Evolutionary conservation across 2,113 vertebrate species (phyloP), one percentile per base, ranked within the genome.

Genomic region (Gymnogyps californianus): DNA sequence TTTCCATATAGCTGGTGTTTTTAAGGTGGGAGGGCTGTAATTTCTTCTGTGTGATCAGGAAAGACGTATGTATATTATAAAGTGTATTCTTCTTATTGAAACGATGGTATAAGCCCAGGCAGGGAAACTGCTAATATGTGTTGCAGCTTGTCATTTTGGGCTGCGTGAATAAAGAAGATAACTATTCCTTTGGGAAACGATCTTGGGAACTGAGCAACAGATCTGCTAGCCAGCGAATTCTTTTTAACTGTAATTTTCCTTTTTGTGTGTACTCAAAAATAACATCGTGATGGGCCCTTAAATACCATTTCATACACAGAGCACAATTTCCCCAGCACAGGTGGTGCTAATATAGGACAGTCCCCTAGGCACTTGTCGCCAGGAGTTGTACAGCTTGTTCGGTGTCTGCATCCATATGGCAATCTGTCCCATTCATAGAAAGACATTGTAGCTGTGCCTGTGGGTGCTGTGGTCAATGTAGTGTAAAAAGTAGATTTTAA

Each of bases 301-400:
- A 86, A 97, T 96, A 97, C 97, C 97, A 95, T 94, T 96, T 97
- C 96, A 93, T 96, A 97, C 64, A 55, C 93, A 81, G 94, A 97
- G 97, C 96, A 92, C 98, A 96, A 97, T 97, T 98, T 98, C 98
- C 98, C 77, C 95, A 96, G 98, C 98, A 98, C 99, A 99, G 99
- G 99, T 99, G 99, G 98, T 97, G 98, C 96, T 98, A 98, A 99
- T 99, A 97, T 98, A 99, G 99, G 98, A 98, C 98, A 98, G 97
- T 98, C 99, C 99, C 99, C 98, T 93, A 98, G 99, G 99, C 99
- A 98, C 98, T 98, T 99, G 98, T 99, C 96, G 97, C 98, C 97
- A 97, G 97, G 98, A 99, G 98, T 98, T 98, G 98, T 98, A 98
- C 98, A 98, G 98, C 98, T 99, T 99, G 99, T 99, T 98, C 98